Evolutionary conservation across 1,140 invertebrate genomes (phyloP).

Genomic region (Melitaea cinxia): DNA sequence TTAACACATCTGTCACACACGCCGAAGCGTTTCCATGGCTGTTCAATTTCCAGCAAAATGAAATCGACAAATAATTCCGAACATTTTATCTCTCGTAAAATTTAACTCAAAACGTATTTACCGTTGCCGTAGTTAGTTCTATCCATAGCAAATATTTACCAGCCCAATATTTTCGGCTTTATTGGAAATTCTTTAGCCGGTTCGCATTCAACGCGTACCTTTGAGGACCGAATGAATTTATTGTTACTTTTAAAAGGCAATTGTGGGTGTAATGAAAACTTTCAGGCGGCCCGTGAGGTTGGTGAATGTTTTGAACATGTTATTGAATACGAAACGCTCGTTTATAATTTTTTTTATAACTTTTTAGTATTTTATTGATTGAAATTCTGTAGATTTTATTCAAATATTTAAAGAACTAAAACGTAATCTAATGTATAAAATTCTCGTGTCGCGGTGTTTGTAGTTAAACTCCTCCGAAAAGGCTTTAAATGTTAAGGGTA

Average conservation of each 20-base stretch:
- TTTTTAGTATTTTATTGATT: not conserved
- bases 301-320: slow-evolving; percentile 13
- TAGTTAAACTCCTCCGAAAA: no score
- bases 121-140: slow-evolving; percentile 9
- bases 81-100: slow-evolving; percentile 6
- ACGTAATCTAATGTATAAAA: no score
- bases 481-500: no score
- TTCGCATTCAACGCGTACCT: slow-evolving; percentile 42
- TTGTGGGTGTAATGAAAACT: slow-evolving; percentile 41
- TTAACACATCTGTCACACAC: no score
- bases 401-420: no score
- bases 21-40: no score
- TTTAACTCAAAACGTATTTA: slow-evolving; percentile 14
- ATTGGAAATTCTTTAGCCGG: slow-evolving; percentile 54
- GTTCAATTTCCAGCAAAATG: not conserved
- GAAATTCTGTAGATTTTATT: no score
- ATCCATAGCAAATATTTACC: slow-evolving; percentile 35
- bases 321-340: not conserved
- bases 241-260: slow-evolving; percentile 48
- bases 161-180: slow-evolving; percentile 39
- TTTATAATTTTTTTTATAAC: slow-evolving; percentile 1
- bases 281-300: slow-evolving; percentile 25
- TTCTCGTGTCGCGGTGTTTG: no score
- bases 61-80: not conserved
- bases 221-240: slow-evolving; percentile 50